Evolutionary conservation across 2,888 invertebrate genomes (phyloP), one percentile per base, ranked within the genome.

Genomic region (Callosobruchus maculatus): DNA sequence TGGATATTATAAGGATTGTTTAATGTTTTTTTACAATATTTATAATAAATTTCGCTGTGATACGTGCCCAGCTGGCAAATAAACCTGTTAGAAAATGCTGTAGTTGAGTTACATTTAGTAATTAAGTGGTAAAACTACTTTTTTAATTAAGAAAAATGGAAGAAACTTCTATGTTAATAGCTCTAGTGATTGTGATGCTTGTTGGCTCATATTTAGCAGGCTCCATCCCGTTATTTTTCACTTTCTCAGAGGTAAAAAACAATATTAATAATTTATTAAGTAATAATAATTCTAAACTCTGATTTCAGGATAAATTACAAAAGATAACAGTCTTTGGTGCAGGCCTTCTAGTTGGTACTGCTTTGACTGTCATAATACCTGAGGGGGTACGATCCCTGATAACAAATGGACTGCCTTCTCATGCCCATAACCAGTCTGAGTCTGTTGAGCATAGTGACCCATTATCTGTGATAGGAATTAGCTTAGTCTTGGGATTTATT

Each of bases 351-450:
- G 98, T 99, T 0, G 99, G 99, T 0, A 99, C 99, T 30, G 98
- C 99, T 0, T 87, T 99, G 49, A 95, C 97, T 4, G 99, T 99
- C 0, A 99, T 99, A 73, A 98, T 99, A 81, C 99, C 99, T 0
- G 99, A 99, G 88, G 99, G 99, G 5, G 95, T 99, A n/a, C 90
- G 97, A 75, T 93, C 96, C 0, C 85, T 97, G 71, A 89, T 84
- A 77, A 82, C 82, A 78, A 86, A 84, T 73, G 78, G 83, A 73
- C 67, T 75, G 20, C 75, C 77, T 67, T 71, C 74, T n/a, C 78
- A 80, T 26, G 75, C 80, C 22, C 78, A 80, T 67, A 79, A 85
- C 85, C 3, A 86, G 85, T 68, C 88, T 85, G 0, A 88, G 84
- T 79, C 88, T 86, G 82, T 82, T 0, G 88, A 88, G 70, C 83